These are phyloP conservation scores for Danaus plexippus DNA, from an alignment of 1,140 invertebrate genomes.

Conservation along the genomic window DNA sequence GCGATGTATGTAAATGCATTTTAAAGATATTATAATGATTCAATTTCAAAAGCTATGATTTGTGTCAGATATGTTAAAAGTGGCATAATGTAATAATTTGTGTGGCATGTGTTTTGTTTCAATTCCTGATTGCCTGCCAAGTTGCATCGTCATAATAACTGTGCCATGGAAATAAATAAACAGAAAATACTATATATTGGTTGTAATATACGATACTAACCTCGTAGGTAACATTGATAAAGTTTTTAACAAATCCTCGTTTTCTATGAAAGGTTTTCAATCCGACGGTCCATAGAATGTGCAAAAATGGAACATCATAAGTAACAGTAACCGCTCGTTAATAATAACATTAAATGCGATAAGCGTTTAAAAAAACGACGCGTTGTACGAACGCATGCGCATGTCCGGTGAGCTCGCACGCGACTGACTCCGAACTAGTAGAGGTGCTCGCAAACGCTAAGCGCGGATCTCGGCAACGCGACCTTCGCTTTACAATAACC, in stretches of 20 bases:
- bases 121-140: conserved; percentile 36
- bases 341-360: not conserved
- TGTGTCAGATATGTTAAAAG: not conserved
- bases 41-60: too few relatives aligned
- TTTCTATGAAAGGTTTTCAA: too few relatives aligned
- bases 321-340: too few relatives aligned
- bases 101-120: conserved; percentile 27
- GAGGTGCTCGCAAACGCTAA: conserved; percentile 17
- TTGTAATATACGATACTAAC: conserved; percentile 17
- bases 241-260: too few relatives aligned
- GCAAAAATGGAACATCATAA: too few relatives aligned
- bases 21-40: too few relatives aligned
- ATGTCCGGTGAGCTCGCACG: conserved; percentile 30
- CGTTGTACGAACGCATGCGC: conserved; percentile 22
- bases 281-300: too few relatives aligned
- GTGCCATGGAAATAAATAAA: conserved; percentile 29
- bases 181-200: conserved; percentile 24
- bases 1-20: too few relatives aligned
- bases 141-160: conserved; percentile 19
- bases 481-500: conserved; percentile 20
- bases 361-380: conserved; percentile 1
- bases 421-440: conserved; percentile 31
- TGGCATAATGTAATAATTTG: conserved; percentile 19
- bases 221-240: conserved; percentile 14
- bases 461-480: conserved; percentile 15